Base-by-base conservation (phyloP, 2,888 invertebrate genomes). In the Spodoptera exigua region DNA sequence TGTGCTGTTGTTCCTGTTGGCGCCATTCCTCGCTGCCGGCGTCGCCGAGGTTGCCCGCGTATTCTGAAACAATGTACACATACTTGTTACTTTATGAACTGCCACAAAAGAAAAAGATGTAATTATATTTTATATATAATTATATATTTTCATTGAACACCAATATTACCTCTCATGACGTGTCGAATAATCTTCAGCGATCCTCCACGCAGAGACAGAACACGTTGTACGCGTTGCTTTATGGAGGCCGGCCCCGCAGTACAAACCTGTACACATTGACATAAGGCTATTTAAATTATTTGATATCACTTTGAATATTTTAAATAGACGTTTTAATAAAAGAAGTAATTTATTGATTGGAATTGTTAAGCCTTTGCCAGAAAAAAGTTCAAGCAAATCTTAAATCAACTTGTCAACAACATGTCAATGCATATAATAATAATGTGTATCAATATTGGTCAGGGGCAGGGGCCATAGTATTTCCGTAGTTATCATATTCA, bases 31-130 rank as follows among this genome's bases (percentile, higher is more conserved):
- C 95, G 82, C 97, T 97, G 53, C 97, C 98, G 21, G 96, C 97
- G 82, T 99, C 98, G 0, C 99, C 99, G 72, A 99, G 95, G 93
- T 99, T 99, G 12, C 98, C 98, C 21, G 99, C 99, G 88, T 99
- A 99, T 91, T 99, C 99, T 97, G 91, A 14, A 89, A 69, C 54
- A 67, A 56, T 4, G 37, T 2, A 4, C 0, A 12, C 18, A 4
- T 36, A 27, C 18, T 13, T 27, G 13, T 10, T 17, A 16, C 3
- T n/a, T n/a, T n/a, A n/a, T n/a, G n/a, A n/a, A n/a, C n/a, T n/a
- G n/a, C n/a, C n/a, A n/a, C n/a, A n/a, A n/a, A n/a, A n/a, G n/a
- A n/a, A n/a, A n/a, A n/a, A n/a, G n/a, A n/a, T n/a, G n/a, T n/a
- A n/a, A n/a, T n/a, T n/a, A n/a, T n/a, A n/a, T n/a, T n/a, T n/a